A percentile compares a stretch with the other conserved stretches of the same genome.
Conservation (phyloP, 2,888 invertebrate genomes). For the Tolmerus cingulatus region DNA sequence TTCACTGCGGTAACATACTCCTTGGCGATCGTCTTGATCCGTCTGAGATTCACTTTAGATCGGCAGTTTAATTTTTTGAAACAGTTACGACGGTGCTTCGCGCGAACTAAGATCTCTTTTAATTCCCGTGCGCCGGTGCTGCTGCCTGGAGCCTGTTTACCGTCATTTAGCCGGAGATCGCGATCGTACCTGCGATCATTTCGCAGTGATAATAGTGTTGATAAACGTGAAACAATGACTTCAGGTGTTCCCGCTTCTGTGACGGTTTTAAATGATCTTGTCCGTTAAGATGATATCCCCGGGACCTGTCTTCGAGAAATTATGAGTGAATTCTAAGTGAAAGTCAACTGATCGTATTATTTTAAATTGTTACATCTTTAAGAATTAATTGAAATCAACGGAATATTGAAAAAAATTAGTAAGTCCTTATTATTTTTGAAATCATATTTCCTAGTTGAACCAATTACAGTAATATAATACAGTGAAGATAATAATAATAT, state of each 20-base stretch:
- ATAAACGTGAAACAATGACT: constrained; percentile 26
- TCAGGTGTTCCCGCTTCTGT: neutral
- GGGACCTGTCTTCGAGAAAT: neutral
- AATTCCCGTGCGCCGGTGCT: constrained; percentile 1
- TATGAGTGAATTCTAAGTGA: constrained; percentile 11
- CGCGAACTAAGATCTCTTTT: constrained; percentile 20
- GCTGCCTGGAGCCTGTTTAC: neutral
- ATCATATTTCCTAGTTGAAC: neutral
- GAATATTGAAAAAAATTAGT: neutral
- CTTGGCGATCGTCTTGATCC: neutral
- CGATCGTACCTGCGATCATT: constrained; percentile 6
- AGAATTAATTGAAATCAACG: neutral
- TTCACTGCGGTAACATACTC: neutral
- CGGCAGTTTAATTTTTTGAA: constrained; percentile 28
- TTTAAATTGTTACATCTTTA: neutral
- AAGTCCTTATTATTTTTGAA: neutral
- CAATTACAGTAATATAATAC: neutral
- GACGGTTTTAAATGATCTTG: neutral
- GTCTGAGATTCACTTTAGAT: constrained; percentile 2
- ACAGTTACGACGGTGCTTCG: constrained; percentile 42
- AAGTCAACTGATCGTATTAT: neutral
- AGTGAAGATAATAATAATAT: neutral
- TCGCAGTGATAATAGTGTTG: constrained; percentile 20
- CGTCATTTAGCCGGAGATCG: neutral
- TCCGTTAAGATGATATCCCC: neutral